Conservation (phyloP, 1,140 invertebrate species). For the Drosophila kanapiae region DNA sequence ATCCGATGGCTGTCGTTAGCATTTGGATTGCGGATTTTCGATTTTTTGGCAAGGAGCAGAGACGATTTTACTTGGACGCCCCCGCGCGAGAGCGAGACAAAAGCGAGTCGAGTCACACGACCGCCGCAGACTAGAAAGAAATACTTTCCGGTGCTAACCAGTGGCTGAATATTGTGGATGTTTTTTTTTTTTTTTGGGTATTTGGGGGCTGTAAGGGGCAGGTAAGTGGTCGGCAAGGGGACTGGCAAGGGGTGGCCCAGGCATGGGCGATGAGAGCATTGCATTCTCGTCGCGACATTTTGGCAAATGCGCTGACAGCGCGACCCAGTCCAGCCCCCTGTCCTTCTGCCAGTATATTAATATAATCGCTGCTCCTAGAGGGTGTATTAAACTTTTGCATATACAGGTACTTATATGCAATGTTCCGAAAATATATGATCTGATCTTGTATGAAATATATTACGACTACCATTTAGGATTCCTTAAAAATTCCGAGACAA, state of each 20-base stretch:
- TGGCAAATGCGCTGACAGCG: constrained; percentile 55
- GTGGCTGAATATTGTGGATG: constrained; percentile 22
- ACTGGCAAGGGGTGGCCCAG: background rate
- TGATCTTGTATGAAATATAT: background rate
- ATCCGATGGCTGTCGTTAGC: constrained; percentile 28
- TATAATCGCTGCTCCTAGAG: constrained; percentile 30
- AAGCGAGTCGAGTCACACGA: constrained; percentile 62
- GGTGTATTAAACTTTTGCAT: constrained; percentile 12
- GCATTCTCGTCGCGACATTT: constrained; percentile 33
- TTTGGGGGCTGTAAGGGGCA: constrained; percentile 5
- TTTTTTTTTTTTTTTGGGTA: background rate
- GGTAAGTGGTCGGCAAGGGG: constrained; percentile 20
- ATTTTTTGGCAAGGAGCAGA: constrained; percentile 48
- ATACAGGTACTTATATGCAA: background rate
- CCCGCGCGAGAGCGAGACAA: constrained; percentile 48
- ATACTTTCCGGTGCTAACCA: constrained; percentile 50
- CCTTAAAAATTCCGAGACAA: background rate
- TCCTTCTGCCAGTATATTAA: constrained; percentile 52
- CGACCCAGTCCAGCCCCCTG: constrained; percentile 42
- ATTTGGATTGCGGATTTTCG: constrained; percentile 32
- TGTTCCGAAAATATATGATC: background rate
- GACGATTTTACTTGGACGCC: constrained; percentile 47
- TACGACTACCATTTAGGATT: background rate
- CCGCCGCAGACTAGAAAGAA: constrained; percentile 44
- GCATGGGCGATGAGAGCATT: constrained; percentile 44